A percentile compares a stretch with the other conserved stretches of the same genome.
phyloP scores from a whole-genome alignment of 2,113 vertebrate genomes.

The Micromys minutus region DNA sequence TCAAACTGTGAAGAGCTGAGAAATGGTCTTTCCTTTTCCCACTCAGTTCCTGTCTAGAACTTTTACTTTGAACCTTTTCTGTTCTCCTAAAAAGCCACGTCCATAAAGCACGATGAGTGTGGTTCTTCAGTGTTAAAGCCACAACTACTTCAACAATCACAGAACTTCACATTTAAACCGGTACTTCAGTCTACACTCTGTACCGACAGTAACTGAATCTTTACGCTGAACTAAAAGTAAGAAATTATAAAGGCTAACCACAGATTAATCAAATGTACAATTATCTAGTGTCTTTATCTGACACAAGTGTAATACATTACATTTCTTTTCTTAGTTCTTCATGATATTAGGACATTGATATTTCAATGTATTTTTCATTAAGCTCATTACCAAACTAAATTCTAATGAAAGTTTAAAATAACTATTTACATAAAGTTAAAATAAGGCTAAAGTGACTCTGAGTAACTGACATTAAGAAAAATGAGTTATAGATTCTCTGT shows the following conservation, averaged over 20 bases:
- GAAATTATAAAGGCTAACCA: background rate
- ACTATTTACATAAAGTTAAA: constrained; percentile 31
- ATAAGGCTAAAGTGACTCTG: background rate
- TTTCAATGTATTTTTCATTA: constrained; percentile 20
- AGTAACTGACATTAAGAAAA: background rate
- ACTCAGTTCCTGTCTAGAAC: background rate
- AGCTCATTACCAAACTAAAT: constrained; percentile 56
- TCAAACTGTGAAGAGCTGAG: constrained; percentile 39
- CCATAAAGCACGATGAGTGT: background rate
- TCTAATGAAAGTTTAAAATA: constrained; percentile 31
- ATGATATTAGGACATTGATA: background rate
- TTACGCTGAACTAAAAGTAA: constrained; percentile 31
- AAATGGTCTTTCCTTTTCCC: constrained; percentile 1
- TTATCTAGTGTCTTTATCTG: background rate
- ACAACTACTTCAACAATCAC: background rate
- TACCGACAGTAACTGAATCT: background rate
- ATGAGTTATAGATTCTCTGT: background rate
- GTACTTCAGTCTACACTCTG: constrained; percentile 22
- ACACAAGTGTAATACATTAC: background rate
- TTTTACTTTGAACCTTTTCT: constrained; percentile 1
- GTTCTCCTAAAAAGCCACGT: constrained; percentile 5
- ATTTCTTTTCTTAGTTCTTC: constrained; percentile 23
- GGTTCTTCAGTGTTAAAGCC: constrained; percentile 41
- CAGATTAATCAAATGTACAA: background rate
- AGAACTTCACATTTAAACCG: constrained; percentile 48